These are phyloP conservation scores for Incurvaria masculella DNA, from an alignment of 2,888 invertebrate genomes.

Conservation along the genomic window DNA sequence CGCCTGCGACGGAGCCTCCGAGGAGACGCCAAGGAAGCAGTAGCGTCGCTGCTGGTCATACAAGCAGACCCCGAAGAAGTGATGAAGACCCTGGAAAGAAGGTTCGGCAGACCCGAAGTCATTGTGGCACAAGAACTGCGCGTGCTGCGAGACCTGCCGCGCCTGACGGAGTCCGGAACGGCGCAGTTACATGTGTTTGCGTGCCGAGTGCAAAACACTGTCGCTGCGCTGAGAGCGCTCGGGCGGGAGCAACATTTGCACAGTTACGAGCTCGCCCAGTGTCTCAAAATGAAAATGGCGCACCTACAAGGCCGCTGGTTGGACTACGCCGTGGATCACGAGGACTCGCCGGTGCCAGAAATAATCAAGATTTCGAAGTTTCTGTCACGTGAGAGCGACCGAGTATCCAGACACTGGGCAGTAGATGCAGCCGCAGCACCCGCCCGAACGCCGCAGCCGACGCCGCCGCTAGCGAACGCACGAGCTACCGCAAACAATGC, in stretches of 20 bases:
- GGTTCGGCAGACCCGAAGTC: background rate
- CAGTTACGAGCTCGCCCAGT: background rate
- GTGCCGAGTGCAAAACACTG: background rate
- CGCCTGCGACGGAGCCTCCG: background rate
- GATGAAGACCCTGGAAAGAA: background rate
- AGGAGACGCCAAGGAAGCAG: background rate
- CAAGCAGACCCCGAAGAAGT: background rate
- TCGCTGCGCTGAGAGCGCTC: background rate
- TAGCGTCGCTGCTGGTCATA: background rate
- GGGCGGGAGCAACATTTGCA: background rate
- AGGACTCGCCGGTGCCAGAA: too few species aligned
- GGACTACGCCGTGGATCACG: background rate
- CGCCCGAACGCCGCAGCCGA: too few species aligned
- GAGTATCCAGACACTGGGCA: too few species aligned
- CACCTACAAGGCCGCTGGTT: background rate
- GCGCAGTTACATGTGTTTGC: background rate
- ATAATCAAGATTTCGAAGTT: too few species aligned
- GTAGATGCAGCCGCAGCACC: too few species aligned
- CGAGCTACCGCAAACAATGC: too few species aligned
- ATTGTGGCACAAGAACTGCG: background rate
- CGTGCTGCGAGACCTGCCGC: background rate
- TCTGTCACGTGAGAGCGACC: too few species aligned
- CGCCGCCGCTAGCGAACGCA: too few species aligned
- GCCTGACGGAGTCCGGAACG: background rate
- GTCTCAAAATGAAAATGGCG: background rate